A percentile compares a stretch with the other conserved stretches of the same genome.
These are phyloP conservation scores for Intellagama lesueurii DNA, from an alignment of 2,797 vertebrate genomes.

Conservation along the genomic window DNA sequence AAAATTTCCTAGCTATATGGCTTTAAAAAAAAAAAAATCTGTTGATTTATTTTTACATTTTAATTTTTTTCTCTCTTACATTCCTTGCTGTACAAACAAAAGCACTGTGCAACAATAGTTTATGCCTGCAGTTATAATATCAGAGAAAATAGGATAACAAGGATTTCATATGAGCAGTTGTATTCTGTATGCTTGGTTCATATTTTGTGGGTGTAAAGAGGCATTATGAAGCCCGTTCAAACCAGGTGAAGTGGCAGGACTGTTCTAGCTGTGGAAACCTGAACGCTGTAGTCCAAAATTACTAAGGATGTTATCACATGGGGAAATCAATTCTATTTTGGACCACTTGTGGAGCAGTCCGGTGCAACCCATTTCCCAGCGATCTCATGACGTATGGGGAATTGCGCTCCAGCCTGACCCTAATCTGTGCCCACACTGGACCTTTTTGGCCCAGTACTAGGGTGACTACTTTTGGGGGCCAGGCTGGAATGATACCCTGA, in stretches of 20 bases:
- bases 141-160: not conserved
- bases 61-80: not conserved
- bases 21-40: not conserved
- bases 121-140: not conserved
- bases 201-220: not conserved
- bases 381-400: too few species aligned
- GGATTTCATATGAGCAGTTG: not conserved
- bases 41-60: not conserved
- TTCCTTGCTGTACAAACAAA: not conserved
- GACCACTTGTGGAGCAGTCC: too few species aligned
- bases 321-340: too few species aligned
- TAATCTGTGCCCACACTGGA: too few species aligned
- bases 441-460: too few species aligned
- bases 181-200: not conserved
- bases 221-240: not conserved
- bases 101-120: not conserved
- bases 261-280: too few species aligned
- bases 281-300: too few species aligned
- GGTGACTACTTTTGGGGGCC: too few species aligned
- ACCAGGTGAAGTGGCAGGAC: not conserved
- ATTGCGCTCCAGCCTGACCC: too few species aligned
- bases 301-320: too few species aligned
- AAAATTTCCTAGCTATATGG: not conserved
- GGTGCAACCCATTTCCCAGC: too few species aligned
- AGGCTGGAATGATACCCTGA: too few species aligned